A percentile compares a stretch with the other conserved stretches of the same genome.
phyloP scores from a whole-genome alignment of 2,797 vertebrate genomes.

The Phoxinus dragarum region DNA sequence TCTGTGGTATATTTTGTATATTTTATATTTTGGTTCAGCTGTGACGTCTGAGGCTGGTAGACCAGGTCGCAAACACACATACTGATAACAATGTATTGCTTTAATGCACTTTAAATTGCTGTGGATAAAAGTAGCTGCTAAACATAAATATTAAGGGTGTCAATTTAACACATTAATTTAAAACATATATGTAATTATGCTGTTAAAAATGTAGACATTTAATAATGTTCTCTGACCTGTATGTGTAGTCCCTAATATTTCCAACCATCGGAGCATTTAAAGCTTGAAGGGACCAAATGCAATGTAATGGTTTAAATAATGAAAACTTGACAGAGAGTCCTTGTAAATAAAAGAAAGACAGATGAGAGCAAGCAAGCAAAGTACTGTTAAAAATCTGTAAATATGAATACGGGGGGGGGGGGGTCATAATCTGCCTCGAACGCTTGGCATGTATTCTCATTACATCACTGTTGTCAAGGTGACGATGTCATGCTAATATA shows the following conservation, averaged over 20 bases:
- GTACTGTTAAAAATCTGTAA: neutral
- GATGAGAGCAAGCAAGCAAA: neutral
- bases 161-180: neutral
- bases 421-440: too few relatives aligned
- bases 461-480: neutral
- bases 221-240: neutral
- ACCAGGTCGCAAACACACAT: neutral
- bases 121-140: neutral
- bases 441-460: neutral
- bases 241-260: neutral
- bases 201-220: neutral
- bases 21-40: too few relatives aligned
- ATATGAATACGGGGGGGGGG: neutral
- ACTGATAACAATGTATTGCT: neutral
- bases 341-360: neutral
- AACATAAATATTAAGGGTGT: neutral
- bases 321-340: neutral
- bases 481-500: conserved; percentile 2
- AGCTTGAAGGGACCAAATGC: neutral
- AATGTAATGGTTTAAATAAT: neutral
- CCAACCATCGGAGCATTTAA: neutral
- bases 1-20: too few relatives aligned
- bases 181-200: neutral
- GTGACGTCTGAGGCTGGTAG: too few relatives aligned
- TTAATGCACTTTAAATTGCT: neutral